A percentile compares a stretch with the other conserved stretches of the same genome.
These are phyloP conservation scores for Motacilla alba DNA, from an alignment of 2,113 vertebrate genomes.

Conservation along the genomic window DNA sequence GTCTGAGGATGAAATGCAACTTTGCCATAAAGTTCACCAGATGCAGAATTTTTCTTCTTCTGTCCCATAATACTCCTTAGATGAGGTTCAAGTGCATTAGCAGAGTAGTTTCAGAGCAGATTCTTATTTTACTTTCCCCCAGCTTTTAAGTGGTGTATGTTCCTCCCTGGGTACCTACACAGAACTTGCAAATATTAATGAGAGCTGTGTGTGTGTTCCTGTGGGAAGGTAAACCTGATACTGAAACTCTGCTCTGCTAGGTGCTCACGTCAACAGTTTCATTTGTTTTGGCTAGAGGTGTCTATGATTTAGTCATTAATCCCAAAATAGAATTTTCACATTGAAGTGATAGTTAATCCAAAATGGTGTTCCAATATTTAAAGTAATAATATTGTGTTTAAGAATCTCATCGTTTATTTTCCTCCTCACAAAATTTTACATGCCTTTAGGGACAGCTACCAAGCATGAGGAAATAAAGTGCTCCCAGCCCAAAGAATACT, in stretches of 20 bases:
- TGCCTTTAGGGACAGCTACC: background rate
- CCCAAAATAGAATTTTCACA: background rate
- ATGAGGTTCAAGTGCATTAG: background rate
- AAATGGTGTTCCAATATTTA: background rate
- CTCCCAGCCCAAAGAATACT: slow-evolving; percentile 30
- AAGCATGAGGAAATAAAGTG: slow-evolving; percentile 31
- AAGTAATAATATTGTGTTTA: background rate
- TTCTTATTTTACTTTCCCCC: background rate
- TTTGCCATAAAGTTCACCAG: slow-evolving; percentile 5
- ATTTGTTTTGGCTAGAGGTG: background rate
- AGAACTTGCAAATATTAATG: background rate
- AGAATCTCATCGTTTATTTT: background rate
- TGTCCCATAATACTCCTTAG: background rate
- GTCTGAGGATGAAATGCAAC: background rate
- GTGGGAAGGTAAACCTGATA: background rate
- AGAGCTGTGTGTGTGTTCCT: background rate
- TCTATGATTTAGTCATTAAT: background rate
- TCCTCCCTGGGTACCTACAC: background rate
- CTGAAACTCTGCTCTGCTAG: background rate
- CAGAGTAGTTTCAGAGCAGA: background rate
- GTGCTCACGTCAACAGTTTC: background rate
- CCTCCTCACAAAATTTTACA: slow-evolving; percentile 32
- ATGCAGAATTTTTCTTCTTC: background rate
- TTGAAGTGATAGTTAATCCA: background rate
- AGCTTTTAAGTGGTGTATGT: background rate